Base-by-base conservation (phyloP, 2,113 vertebrate species). In the Poecilia latipinna region DNA sequence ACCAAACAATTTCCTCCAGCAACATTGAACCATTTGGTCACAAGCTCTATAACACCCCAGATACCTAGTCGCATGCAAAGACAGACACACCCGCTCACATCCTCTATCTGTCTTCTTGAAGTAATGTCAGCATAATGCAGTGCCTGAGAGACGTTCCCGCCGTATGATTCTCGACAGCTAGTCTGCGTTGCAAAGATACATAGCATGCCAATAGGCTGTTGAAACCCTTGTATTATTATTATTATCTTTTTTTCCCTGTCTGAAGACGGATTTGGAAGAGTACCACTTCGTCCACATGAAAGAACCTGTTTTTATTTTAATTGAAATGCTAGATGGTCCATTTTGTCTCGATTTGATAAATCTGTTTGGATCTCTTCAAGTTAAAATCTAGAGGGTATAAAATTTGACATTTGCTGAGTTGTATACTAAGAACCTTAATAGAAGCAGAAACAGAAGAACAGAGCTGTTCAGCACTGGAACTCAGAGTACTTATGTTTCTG, bases 141-240 rank as follows among this genome's bases (percentile, higher is more conserved):
- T 77, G 77, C 73, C 82, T 74, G 3, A 77, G 82, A 91, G 85
- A 89, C 77, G 71, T 70, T 75, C 12, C 68, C 64, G 78, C 68
- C 72, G 57, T 70, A 79, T 86, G 75, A 87, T 84, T 86, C 39
- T 68, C 74, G 88, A 82, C 90, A 93, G 90, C 91, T 93, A 91
- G 87, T 87, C 69, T 90, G 74, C 70, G 76, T 70, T 7, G 35
- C 84, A 79, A 87, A 93, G 86, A 92, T 87, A 86, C 80, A 76
- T 78, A 79, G 71, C 80, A 82, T 72, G 78, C 83, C 84, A 89
- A 85, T 92, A 93, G 93, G 93, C 90, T 91, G 78, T 83, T 86
- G 72, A 89, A 91, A 93, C 91, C 87, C 17, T 48, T 19, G 17
- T 19, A 19, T 48, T 48, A 15, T 48, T 82, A 51, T 91, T 29